Evolutionary conservation across 2,888 invertebrate species (phyloP), one percentile per base, ranked within the genome.

Genomic region (Aricia artaxerxes): DNA sequence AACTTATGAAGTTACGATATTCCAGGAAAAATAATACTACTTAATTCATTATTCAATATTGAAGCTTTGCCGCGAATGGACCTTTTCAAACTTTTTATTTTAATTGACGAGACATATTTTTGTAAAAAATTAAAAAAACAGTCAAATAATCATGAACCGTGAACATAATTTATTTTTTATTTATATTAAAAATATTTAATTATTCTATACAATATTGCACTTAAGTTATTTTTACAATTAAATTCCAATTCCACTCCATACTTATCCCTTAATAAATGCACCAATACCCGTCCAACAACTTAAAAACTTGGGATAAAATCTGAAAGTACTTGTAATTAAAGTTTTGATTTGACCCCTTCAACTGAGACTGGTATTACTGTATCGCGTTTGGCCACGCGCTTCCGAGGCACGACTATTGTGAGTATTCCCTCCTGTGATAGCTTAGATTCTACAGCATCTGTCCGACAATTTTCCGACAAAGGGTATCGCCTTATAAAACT

Each of bases 311-410:
- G 9, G 44, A 76, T 69, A 35, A 35, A 31, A 77, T 35, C 16
- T 35, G 13, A 31, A 38, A 53, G 76, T 31, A 35, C 72, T 49
- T 6, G 35, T 60, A 16, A 79, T 88, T 84, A 90, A 81, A 91
- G 82, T 84, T 92, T 91, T 44, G 87, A 87, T 83, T 88, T 89
- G 1, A 83, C 80, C 1, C 79, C 82, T 80, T 88, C 87, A 75
- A 90, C 87, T 31, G 85, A 84, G 0, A 92, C 91, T 24, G 90
- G 90, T 82, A 92, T 92, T 35, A 88, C 83, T 13, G 85, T 89
- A 81, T 91, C 89, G n/a, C 86, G 85, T 78, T 87, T 89, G 4
- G 83, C 76, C 6, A 86, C 82, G 5, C 80, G 82, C 40, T 86
- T 85, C 16, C 86, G 86, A 16, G 90, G 88, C 1, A 87, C 88